Evolutionary conservation across 2,888 invertebrate species (phyloP), one percentile per base, ranked within the genome.

Genomic region (Hirtodrosophila histrioides): DNA sequence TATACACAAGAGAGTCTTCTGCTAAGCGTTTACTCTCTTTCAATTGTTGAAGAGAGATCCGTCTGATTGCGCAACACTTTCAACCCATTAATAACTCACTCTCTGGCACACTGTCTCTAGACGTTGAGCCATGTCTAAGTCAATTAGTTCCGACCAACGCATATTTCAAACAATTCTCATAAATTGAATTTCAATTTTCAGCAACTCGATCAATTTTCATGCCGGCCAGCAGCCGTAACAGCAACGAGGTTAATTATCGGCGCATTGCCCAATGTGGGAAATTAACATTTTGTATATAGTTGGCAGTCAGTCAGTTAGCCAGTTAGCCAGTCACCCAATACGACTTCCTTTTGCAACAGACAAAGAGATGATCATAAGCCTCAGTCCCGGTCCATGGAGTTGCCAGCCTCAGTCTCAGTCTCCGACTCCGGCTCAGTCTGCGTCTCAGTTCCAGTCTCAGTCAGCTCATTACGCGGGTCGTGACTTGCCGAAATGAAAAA

Each of bases 401-500:
- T 43, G 43, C 36, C 27, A 27, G 17, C 17, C 17, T 17, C 17
- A 12, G 31, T 23, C 40, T 31, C 68, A 67, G 53, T 49, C 68
- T 45, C 40, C 40, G 17, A 11, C 48, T 33, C 11, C n/a, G 11
- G 4, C 33, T 17, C 29, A 10, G 6, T 31, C 40, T 35, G 12
- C n/a, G 9, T 7, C 33, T 41, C 51, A 46, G 40, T 27, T 39
- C 66, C 41, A 58, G 46, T 31, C 66, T 48, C 53, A 61, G 66
- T 60, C 43, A 50, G 88, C 85, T 85, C 88, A 85, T 85, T 85
- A 85, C 83, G 86, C 78, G 78, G 86, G 85, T 85, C 85, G 85
- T 85, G 85, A 85, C 85, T 85, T 80, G 88, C 85, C 88, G 69
- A 85, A 85, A 87, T 84, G 84, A 70, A 72, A 82, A 86, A 82